Percentiles rank a stretch among this genome's conserved stretches.
phyloP scores from a whole-genome alignment of 2,888 invertebrate genomes.

The Drosophila anceps region DNA sequence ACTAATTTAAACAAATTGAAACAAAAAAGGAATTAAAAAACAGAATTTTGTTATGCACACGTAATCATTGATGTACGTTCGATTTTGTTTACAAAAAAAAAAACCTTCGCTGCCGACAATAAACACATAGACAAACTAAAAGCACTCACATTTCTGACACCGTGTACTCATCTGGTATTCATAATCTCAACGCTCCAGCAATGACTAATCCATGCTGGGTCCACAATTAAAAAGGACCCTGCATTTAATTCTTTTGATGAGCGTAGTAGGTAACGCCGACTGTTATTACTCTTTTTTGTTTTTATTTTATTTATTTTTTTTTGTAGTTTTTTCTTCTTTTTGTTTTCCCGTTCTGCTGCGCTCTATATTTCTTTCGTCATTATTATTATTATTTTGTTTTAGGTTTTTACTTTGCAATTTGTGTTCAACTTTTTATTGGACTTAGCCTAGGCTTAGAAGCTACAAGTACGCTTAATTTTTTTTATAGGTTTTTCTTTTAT shows the following conservation, averaged over 20 bases:
- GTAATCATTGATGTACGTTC: constrained; percentile 33
- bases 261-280: constrained; percentile 76
- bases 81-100: constrained; percentile 54
- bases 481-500: constrained; percentile 62
- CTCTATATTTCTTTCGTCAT: constrained; percentile 40
- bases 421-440: constrained; percentile 77
- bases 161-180: constrained; percentile 54
- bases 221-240: constrained; percentile 34
- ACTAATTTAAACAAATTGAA: constrained; percentile 41
- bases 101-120: constrained; percentile 47
- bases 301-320: constrained; percentile 9
- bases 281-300: constrained; percentile 48
- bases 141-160: constrained; percentile 65
- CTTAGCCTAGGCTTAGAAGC: constrained; percentile 78
- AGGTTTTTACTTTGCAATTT: constrained; percentile 68
- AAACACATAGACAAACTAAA: constrained; percentile 71
- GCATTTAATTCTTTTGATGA: constrained; percentile 65
- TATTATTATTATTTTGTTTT: constrained; percentile 56
- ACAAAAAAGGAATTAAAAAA: constrained; percentile 24
- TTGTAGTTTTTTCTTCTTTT: constrained; percentile 24
- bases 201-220: constrained; percentile 70
- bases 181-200: constrained; percentile 77
- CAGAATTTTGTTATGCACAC: constrained; percentile 32
- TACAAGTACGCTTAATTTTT: constrained; percentile 75
- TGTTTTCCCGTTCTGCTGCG: constrained; percentile 44